Evolutionary conservation across 2,888 invertebrate genomes (phyloP).

Genomic region (Cistogaster globosa): DNA sequence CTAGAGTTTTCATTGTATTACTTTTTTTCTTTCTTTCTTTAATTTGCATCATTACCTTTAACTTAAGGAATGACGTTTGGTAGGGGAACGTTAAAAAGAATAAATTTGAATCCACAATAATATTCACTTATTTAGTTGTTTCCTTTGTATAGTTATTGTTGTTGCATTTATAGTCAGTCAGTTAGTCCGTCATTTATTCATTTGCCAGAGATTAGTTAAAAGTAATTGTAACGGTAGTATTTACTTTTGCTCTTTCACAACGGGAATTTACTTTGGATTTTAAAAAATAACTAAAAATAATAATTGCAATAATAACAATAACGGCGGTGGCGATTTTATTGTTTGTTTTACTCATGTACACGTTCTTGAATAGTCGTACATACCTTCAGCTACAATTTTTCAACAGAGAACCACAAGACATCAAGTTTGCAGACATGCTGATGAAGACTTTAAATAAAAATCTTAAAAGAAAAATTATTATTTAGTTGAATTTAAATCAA

Average conservation of each 20-base stretch:
- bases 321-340: conserved; percentile 48
- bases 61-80: conserved; percentile 30
- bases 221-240: conserved; percentile 15
- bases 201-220: conserved; percentile 26
- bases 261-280: conserved; percentile 59
- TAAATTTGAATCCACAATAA: conserved; percentile 19
- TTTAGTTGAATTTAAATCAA: background rate
- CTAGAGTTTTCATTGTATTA: conserved; percentile 42
- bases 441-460: background rate
- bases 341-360: conserved; percentile 22
- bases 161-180: conserved; percentile 1
- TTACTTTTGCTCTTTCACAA: conserved; percentile 66
- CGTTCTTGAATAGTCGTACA: background rate
- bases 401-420: conserved; percentile 11
- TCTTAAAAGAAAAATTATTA: background rate
- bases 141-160: conserved; percentile 33
- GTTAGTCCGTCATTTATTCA: background rate
- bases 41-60: conserved; percentile 70
- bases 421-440: conserved; percentile 19
- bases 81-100: conserved; percentile 22
- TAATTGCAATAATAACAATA: conserved; percentile 42
- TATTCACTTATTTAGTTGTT: conserved; percentile 38
- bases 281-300: conserved; percentile 50
- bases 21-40: conserved; percentile 37
- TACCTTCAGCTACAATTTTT: conserved; percentile 39